phyloP scores from a whole-genome alignment of 1,140 invertebrate genomes.

The Homarus americanus region DNA sequence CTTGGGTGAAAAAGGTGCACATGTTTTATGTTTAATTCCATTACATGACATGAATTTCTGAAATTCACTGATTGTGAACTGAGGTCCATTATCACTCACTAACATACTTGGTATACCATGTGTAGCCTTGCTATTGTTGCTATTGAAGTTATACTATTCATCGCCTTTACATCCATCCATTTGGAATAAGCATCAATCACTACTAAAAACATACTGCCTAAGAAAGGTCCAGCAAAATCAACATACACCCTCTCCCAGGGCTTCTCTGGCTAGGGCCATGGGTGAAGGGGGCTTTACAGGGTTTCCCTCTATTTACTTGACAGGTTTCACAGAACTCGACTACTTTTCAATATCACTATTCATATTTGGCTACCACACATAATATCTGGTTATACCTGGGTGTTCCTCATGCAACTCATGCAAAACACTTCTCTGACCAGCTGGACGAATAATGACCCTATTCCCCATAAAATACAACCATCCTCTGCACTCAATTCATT shows the following conservation, averaged over 20 bases:
- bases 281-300: slow-evolving; percentile 17
- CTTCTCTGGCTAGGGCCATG: slow-evolving; percentile 59
- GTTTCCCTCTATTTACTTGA: too few species aligned
- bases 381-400: too few species aligned
- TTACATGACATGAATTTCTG: background rate
- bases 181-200: slow-evolving; percentile 39
- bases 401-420: too few species aligned
- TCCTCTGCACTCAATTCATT: slow-evolving; percentile 7
- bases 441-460: slow-evolving; percentile 18
- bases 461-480: slow-evolving; percentile 24
- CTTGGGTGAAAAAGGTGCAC: slow-evolving; percentile 14
- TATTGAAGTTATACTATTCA: background rate
- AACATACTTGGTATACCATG: background rate
- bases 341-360: too few species aligned
- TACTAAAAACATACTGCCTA: too few species aligned
- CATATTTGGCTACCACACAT: too few species aligned
- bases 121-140: background rate
- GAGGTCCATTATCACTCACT: slow-evolving; percentile 5
- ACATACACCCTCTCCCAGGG: slow-evolving; percentile 76
- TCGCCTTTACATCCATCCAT: slow-evolving; percentile 25
- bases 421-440: too few species aligned
- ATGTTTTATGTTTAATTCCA: background rate
- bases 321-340: too few species aligned
- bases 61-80: background rate
- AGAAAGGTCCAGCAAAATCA: slow-evolving; percentile 72